Conservation (phyloP, 2,888 invertebrate genomes). For the Diplazon laetatorius region DNA sequence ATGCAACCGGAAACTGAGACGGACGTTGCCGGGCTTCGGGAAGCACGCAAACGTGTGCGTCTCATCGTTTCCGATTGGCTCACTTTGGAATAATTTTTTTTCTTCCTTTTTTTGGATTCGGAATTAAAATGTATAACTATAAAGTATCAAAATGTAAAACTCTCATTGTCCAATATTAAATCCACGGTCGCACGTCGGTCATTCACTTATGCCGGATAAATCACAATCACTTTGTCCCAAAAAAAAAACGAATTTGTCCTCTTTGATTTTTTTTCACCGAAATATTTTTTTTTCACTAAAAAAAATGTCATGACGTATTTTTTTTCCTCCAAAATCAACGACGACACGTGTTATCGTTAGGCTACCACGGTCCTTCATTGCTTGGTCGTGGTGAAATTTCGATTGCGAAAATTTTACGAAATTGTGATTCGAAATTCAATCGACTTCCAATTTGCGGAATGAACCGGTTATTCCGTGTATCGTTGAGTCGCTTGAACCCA, state of each 20-base stretch:
- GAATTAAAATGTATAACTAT: not conserved
- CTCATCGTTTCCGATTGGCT: constrained; percentile 70
- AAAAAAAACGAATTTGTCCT: too few relatives aligned
- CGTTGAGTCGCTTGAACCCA: constrained; percentile 85
- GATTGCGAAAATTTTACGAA: constrained; percentile 7
- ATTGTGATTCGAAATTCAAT: constrained; percentile 81
- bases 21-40: constrained; percentile 65
- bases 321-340: too few relatives aligned
- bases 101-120: not conserved
- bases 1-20: constrained; percentile 58
- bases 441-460: constrained; percentile 91
- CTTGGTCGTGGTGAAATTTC: not conserved
- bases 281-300: not conserved
- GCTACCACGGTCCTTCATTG: constrained; percentile 8
- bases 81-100: constrained; percentile 25
- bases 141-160: not conserved
- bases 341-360: constrained; percentile 13
- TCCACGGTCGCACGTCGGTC: not conserved
- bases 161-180: not conserved
- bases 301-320: not conserved
- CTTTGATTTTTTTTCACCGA: not conserved
- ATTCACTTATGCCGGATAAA: not conserved
- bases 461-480: constrained; percentile 88
- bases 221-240: not conserved
- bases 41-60: constrained; percentile 68